Evolutionary conservation across 1,140 invertebrate species (phyloP), one percentile per base, ranked within the genome.

Genomic region (Hycleus cichorii): DNA sequence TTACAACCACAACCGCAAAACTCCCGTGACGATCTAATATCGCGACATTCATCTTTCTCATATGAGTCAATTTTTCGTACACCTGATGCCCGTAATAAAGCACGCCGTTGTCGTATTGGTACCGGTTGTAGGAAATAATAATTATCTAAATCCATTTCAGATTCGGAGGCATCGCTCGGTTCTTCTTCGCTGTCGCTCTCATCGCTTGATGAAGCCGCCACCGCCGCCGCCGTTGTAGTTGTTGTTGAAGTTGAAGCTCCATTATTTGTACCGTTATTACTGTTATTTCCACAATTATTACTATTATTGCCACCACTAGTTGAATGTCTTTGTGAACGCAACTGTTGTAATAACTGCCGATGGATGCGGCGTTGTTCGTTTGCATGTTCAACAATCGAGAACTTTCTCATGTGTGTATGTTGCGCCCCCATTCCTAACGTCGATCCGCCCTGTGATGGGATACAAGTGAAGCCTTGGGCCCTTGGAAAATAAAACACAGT

Each of bases 401-500:
- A 90, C 50, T 85, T 82, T 67, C 88, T 83, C 43, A 83, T 80
- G 69, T 90, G 85, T 5, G 83, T 83, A 70, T 98, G 95, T 55
- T 85, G 81, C 57, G 86, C 83, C 49, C 87, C 87, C 95, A 98
- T 98, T n/a, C 95, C 95, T 50, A 97, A 78, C 7, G 95, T 97
- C 39, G 93, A 95, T 26, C 95, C 95, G 39, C 95, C 95, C 79
- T 94, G 91, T 49, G 93, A 96, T 51, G 95, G 95, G 49, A 98
- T 93, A 80, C 95, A 97, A 10, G 92, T 92, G 75, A 97, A 97
- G n/a, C 95, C 95, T 80, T 98, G 95, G 44, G 90, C 83, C 70
- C 95, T 77, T 0, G 91, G 90, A 74, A 98, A 98, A 77, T 97
- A 97, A 75, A 86, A 98, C 1, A 98, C 93, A 25, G 91, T 95